phyloP scores from a whole-genome alignment of 2,797 vertebrate genomes.

The Glossophaga mutica region DNA sequence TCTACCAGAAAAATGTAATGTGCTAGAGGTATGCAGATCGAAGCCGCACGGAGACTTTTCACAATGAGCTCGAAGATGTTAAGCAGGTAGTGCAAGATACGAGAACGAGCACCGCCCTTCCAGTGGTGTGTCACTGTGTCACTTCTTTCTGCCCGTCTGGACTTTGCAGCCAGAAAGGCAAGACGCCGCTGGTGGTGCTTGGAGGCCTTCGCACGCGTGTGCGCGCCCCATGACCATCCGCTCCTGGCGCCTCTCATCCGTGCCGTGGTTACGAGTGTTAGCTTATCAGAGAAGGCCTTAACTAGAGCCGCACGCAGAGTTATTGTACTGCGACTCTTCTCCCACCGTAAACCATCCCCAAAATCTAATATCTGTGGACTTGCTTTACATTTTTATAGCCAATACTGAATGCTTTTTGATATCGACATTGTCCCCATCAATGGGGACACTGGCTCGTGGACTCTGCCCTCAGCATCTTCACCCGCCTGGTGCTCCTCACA shows the following conservation, averaged over 20 bases:
- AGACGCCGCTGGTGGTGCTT: rapidly evolving
- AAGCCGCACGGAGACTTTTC: neutral
- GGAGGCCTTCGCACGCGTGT: neutral
- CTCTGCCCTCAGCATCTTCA: rapidly evolving
- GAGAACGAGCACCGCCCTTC: neutral
- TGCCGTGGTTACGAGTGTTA: neutral
- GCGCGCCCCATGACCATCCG: too few species aligned
- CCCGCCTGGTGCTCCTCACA: neutral
- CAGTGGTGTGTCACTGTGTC: neutral
- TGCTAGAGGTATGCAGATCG: neutral
- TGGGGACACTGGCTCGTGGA: rapidly evolving
- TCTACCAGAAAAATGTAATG: neutral
- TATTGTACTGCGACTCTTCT: neutral
- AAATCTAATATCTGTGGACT: neutral
- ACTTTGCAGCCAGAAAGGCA: too few species aligned
- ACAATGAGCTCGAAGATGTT: neutral
- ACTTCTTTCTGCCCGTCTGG: too few species aligned
- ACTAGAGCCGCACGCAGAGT: neutral
- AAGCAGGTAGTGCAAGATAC: neutral
- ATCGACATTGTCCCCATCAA: too few species aligned
- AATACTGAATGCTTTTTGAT: neutral
- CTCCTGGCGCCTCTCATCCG: neutral
- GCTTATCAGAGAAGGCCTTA: neutral
- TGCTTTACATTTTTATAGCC: neutral
- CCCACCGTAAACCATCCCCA: neutral